A percentile compares a stretch with the other conserved stretches of the same genome.
Conservation (phyloP, 2,113 vertebrate species). For the Chlamydotis undulata region DNA sequence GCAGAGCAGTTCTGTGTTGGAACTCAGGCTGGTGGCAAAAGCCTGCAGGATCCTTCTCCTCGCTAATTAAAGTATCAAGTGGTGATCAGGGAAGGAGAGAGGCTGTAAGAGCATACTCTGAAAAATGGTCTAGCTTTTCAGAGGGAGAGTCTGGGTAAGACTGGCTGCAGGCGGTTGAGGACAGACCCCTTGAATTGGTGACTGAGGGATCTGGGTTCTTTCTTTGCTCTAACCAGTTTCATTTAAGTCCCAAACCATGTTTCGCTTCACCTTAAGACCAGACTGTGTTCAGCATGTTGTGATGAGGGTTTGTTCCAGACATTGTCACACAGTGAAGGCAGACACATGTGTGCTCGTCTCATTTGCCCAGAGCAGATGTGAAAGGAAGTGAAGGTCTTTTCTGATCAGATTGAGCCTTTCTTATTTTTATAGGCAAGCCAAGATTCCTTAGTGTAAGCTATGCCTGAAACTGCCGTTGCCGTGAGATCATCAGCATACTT, state of each 20-base stretch:
- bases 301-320: neutral
- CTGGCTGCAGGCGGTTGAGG: neutral
- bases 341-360: accelerated
- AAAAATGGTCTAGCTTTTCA: neutral
- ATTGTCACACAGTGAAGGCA: neutral
- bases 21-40: neutral
- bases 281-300: neutral
- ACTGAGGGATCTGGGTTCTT: neutral
- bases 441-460: neutral
- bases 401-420: neutral
- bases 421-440: neutral
- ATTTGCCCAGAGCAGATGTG: neutral
- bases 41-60: neutral
- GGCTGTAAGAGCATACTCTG: neutral
- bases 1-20: neutral
- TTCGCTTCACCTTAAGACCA: neutral
- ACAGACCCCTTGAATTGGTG: neutral
- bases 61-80: neutral
- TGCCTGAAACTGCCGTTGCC: neutral
- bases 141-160: neutral
- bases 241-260: neutral
- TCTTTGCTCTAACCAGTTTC: neutral
- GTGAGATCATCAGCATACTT: neutral
- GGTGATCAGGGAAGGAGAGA: neutral
- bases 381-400: neutral